These are phyloP conservation scores for Patella vulgata DNA, from an alignment of 1,140 invertebrate genomes.

Conservation along the genomic window DNA sequence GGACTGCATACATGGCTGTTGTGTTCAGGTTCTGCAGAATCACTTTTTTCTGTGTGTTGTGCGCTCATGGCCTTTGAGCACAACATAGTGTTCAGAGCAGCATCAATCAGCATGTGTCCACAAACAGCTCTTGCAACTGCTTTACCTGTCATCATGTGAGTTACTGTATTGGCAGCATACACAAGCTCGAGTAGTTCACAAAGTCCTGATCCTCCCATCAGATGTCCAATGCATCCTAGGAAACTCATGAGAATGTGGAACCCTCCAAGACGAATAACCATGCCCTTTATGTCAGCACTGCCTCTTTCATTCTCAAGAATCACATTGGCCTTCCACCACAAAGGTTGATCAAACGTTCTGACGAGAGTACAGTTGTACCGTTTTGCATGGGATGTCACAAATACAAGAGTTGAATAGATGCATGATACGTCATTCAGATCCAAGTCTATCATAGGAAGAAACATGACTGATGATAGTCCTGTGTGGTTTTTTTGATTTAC, in stretches of 20 bases:
- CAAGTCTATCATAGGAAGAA: constrained; percentile 53
- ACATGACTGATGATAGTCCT: too few species aligned
- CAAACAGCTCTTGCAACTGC: constrained; percentile 60
- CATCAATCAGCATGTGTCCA: constrained; percentile 55
- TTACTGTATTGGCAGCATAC: too few species aligned
- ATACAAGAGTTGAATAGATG: constrained; percentile 45
- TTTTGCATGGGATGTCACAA: constrained; percentile 34
- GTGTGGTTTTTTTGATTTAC: too few species aligned
- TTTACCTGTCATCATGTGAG: too few species aligned
- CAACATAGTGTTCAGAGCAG: constrained; percentile 19
- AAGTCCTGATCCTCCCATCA: too few species aligned
- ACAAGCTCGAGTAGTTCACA: too few species aligned
- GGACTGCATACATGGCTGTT: too few species aligned
- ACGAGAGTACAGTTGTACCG: constrained; percentile 29
- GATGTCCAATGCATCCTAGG: constrained; percentile 30
- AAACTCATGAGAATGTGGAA: too few species aligned
- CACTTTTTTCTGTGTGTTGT: neutral
- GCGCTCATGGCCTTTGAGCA: neutral
- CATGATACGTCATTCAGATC: constrained; percentile 46
- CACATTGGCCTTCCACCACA: constrained; percentile 47
- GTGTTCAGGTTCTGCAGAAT: too few species aligned
- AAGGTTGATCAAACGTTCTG: constrained; percentile 49
- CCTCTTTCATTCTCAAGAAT: too few species aligned
- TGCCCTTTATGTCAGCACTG: constrained; percentile 23
- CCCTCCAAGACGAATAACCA: too few species aligned